Conservation (phyloP, 2,888 invertebrate genomes). For the Drosophila anomalata region DNA sequence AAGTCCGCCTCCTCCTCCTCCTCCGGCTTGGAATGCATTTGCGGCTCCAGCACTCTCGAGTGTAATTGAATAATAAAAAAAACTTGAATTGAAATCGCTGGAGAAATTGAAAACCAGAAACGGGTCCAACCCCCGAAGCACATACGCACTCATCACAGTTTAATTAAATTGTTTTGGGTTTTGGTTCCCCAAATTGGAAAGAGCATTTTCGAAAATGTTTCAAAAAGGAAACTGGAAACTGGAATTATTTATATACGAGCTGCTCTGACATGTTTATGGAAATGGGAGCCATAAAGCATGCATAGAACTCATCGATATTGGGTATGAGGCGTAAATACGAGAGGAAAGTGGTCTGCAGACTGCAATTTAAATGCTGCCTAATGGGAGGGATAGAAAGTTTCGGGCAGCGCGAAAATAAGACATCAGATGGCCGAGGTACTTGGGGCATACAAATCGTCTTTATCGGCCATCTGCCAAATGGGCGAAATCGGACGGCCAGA, state of each 20-base stretch:
- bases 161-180: constrained; percentile 55
- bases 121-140: constrained; percentile 13
- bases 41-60: constrained; percentile 29
- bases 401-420: constrained; percentile 12
- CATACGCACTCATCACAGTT: constrained; percentile 43
- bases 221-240: constrained; percentile 28
- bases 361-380: neutral
- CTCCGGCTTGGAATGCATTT: constrained; percentile 6
- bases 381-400: neutral
- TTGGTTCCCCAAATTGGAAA: constrained; percentile 9
- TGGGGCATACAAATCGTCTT: constrained; percentile 24
- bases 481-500: constrained; percentile 40
- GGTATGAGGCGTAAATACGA: neutral
- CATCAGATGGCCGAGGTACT: constrained; percentile 11
- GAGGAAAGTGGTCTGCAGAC: neutral
- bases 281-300: constrained; percentile 12
- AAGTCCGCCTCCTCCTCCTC: constrained; percentile 16
- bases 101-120: constrained; percentile 51
- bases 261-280: constrained; percentile 25
- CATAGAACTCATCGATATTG: constrained; percentile 5
- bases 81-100: constrained; percentile 60
- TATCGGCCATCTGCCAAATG: constrained; percentile 39
- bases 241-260: constrained; percentile 19
- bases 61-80: constrained; percentile 71
- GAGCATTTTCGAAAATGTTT: constrained; percentile 18